phyloP scores from a whole-genome alignment of 2,113 vertebrate species.

The Dascyllus trimaculatus region DNA sequence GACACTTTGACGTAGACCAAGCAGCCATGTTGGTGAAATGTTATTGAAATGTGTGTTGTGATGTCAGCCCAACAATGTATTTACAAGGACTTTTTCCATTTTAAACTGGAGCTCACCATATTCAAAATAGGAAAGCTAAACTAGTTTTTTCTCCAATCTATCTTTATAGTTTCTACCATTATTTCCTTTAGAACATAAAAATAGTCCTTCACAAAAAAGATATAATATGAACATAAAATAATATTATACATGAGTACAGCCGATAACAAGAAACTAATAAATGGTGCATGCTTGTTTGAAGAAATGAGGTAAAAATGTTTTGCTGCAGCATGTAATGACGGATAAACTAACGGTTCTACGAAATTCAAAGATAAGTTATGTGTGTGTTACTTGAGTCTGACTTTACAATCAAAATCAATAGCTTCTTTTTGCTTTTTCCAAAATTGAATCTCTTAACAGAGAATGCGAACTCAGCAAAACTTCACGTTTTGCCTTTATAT shows the following conservation, averaged over 20 bases:
- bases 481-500: conserved; percentile 44
- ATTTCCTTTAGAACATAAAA: conserved; percentile 76
- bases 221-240: conserved; percentile 80
- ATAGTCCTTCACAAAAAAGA: conserved; percentile 83
- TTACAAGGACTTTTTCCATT: conserved; percentile 55
- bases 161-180: conserved; percentile 70
- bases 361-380: conserved; percentile 59
- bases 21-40: conserved; percentile 84
- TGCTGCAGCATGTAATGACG: conserved; percentile 56
- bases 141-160: conserved; percentile 59
- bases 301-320: conserved; percentile 78
- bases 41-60: conserved; percentile 48
- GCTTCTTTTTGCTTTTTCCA: conserved; percentile 3
- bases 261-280: conserved; percentile 64
- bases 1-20: conserved; percentile 71
- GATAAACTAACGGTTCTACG: conserved; percentile 42
- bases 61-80: conserved; percentile 57
- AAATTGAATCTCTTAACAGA: conserved; percentile 39
- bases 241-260: conserved; percentile 65
- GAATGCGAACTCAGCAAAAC: conserved; percentile 24
- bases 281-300: conserved; percentile 53
- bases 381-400: conserved; percentile 31
- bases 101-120: conserved; percentile 52
- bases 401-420: conserved; percentile 51
- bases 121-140: conserved; percentile 65